A percentile compares a stretch with the other conserved stretches of the same genome.
Evolutionary conservation across 1,140 invertebrate genomes (phyloP).

Genomic region (Sminthurinus signatus): DNA sequence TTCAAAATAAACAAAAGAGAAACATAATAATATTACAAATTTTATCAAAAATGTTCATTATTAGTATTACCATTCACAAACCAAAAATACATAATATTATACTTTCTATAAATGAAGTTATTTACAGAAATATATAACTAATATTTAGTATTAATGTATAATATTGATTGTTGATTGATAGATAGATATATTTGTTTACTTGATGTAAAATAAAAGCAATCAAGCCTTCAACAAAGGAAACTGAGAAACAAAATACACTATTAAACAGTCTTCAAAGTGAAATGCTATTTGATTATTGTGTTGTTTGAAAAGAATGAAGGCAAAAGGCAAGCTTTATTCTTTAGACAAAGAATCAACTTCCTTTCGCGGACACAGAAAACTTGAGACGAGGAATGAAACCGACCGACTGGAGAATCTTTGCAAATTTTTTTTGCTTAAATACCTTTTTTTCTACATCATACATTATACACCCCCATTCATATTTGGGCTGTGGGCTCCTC

Average conservation of each 20-base stretch:
- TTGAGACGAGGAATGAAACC: conserved; percentile 4
- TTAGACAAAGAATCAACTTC: conserved; percentile 18
- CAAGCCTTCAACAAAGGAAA: background rate
- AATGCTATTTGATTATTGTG: background rate
- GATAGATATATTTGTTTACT: background rate
- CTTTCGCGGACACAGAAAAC: background rate
- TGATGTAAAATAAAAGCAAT: background rate
- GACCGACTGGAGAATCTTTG: background rate
- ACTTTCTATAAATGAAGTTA: background rate
- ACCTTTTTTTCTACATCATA: too few species aligned
- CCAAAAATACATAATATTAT: too few species aligned
- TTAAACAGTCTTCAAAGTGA: background rate
- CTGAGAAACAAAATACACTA: background rate
- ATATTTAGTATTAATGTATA: background rate
- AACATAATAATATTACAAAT: background rate
- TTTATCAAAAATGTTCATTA: background rate
- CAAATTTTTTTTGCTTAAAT: background rate
- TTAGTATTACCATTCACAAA: too few species aligned
- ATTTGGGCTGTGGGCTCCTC: background rate
- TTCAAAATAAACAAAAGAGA: background rate
- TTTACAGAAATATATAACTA: background rate
- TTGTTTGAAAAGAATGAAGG: conserved; percentile 8
- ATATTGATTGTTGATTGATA: too few species aligned
- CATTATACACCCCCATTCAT: too few species aligned
- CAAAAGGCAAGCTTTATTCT: conserved; percentile 19